Conservation (phyloP, 37 sponge, comb jelly and placozoan species). For the Agelas oroides region DNA sequence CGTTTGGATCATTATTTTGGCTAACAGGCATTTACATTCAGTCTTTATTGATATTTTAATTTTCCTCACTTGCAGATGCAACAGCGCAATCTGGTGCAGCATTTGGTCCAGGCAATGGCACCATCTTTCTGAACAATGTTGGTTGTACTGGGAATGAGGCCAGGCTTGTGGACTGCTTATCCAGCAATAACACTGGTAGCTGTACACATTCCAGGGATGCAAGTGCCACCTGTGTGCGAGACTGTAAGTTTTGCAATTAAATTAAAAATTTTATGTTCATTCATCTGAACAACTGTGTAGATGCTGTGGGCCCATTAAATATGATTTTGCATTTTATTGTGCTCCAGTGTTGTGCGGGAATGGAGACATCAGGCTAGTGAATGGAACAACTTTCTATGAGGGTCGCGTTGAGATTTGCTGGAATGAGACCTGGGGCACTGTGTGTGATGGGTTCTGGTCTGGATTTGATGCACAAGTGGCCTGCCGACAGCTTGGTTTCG, state of each 20-base stretch:
- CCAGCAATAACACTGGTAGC: neutral
- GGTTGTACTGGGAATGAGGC: constrained; percentile 9
- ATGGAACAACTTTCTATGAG: neutral
- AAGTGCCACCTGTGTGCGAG: neutral
- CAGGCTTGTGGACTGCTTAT: neutral
- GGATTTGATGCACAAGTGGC: constrained; percentile 34
- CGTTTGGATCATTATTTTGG: too few relatives aligned
- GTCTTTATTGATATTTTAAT: too few relatives aligned
- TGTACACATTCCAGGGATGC: constrained; percentile 1
- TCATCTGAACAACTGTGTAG: too few relatives aligned
- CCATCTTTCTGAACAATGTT: neutral
- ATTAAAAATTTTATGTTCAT: too few relatives aligned
- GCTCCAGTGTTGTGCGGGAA: too few relatives aligned
- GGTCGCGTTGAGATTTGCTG: constrained; percentile 39
- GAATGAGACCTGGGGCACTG: constrained; percentile 15
- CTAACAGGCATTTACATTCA: too few relatives aligned
- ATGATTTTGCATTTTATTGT: too few relatives aligned
- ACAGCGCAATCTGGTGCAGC: neutral
- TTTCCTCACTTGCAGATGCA: neutral
- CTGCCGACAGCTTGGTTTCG: constrained; percentile 17
- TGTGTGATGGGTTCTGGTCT: constrained; percentile 28
- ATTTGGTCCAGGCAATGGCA: constrained; percentile 7
- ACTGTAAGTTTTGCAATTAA: too few relatives aligned
- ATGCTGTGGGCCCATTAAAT: too few relatives aligned
- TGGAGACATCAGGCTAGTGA: too few relatives aligned